Percentiles rank a stretch among this genome's conserved stretches.
phyloP scores from a whole-genome alignment of 2,797 vertebrate genomes.

The Limnodromus scolopaceus region DNA sequence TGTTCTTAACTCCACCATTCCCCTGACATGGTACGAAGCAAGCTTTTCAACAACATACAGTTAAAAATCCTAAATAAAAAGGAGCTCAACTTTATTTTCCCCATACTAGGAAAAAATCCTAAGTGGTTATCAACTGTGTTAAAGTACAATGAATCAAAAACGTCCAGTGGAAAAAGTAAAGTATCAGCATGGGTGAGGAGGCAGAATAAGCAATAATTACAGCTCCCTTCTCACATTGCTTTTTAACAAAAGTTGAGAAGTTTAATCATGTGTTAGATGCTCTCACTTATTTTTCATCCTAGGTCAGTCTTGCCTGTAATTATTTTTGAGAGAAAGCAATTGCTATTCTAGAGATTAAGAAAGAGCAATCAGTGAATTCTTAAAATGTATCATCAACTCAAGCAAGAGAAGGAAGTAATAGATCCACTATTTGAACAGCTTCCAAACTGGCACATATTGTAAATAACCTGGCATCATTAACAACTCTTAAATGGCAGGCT shows the following conservation, averaged over 20 bases:
- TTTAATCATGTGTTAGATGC: not conserved
- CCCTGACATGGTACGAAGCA: not conserved
- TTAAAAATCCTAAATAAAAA: not conserved
- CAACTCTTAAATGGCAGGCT: not conserved
- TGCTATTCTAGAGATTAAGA: slow-evolving; percentile 19
- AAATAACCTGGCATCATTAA: not conserved
- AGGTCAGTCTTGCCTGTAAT: slow-evolving; percentile 38
- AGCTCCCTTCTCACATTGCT: not conserved
- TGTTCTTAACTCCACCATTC: not conserved
- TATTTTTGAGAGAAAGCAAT: slow-evolving; percentile 37
- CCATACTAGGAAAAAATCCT: not conserved
- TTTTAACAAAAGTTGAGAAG: slow-evolving; percentile 19
- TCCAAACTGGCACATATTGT: not conserved
- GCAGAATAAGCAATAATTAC: slow-evolving; percentile 17
- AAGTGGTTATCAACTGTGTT: not conserved
- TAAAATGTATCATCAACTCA: slow-evolving; percentile 19
- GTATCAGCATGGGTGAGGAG: not conserved
- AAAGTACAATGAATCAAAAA: not conserved
- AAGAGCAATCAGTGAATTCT: not conserved
- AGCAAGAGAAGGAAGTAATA: not conserved
- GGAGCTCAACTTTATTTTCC: not conserved
- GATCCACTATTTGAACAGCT: not conserved
- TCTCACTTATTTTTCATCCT: slow-evolving; percentile 23
- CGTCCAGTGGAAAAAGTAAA: not conserved
- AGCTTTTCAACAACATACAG: not conserved